Percentiles rank a stretch among this genome's conserved stretches.
These are phyloP conservation scores for Agrochola litura DNA, from an alignment of 2,888 invertebrate genomes.

Conservation along the genomic window DNA sequence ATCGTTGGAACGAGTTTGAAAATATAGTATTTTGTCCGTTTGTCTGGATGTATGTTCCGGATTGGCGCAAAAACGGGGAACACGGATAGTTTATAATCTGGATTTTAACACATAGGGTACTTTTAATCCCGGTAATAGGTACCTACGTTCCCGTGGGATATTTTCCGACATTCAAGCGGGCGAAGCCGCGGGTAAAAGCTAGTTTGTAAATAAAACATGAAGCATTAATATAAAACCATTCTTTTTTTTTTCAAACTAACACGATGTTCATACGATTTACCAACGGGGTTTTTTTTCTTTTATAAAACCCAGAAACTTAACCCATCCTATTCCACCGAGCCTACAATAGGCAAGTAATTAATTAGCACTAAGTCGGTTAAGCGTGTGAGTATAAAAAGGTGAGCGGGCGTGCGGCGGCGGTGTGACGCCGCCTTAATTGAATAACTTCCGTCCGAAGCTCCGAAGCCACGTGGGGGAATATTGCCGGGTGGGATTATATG, in stretches of 20 bases:
- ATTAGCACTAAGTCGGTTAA: conserved; percentile 51
- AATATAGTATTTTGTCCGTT: too few relatives aligned
- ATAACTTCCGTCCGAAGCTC: conserved; percentile 60
- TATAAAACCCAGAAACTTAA: neutral
- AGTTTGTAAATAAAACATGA: neutral
- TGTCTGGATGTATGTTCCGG: too few relatives aligned
- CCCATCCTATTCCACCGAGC: neutral
- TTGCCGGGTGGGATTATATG: neutral
- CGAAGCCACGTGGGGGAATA: conserved; percentile 42
- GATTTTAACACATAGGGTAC: too few relatives aligned
- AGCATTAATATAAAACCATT: neutral
- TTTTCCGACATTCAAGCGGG: too few relatives aligned
- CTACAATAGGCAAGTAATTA: conserved; percentile 52
- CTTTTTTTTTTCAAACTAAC: neutral
- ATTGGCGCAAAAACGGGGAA: too few relatives aligned
- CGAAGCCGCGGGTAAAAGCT: neutral
- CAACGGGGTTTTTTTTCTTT: neutral
- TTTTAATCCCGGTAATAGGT: too few relatives aligned
- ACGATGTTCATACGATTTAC: neutral
- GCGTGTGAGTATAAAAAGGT: conserved; percentile 52
- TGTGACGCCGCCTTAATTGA: conserved; percentile 59
- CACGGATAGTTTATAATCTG: too few relatives aligned
- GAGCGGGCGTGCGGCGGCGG: conserved; percentile 33
- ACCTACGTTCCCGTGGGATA: too few relatives aligned
- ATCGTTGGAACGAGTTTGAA: too few relatives aligned